A percentile compares a stretch with the other conserved stretches of the same genome.
Conservation (phyloP, 2,888 invertebrate genomes). For the Eupithecia subfuscata region DNA sequence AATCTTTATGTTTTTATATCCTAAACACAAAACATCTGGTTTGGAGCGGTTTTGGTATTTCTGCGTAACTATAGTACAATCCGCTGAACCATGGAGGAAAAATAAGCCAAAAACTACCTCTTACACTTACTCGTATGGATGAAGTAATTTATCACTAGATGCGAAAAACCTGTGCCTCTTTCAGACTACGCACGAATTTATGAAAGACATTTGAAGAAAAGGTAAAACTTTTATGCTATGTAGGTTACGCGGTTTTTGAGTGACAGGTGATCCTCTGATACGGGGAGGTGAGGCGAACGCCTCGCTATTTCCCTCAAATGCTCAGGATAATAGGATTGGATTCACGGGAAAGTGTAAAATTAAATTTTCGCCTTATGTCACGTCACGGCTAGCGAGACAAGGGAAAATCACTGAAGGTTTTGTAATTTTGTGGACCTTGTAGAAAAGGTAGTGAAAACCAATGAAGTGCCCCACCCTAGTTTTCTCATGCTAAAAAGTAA, state of each 20-base stretch:
- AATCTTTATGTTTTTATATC: not conserved
- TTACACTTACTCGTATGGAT: not conserved
- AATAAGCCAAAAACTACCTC: not conserved
- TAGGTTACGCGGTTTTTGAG: slow-evolving; percentile 4
- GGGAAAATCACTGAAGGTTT: slow-evolving; percentile 46
- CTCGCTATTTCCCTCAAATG: slow-evolving; percentile 23
- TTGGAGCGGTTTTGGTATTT: not conserved
- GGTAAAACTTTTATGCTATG: not conserved
- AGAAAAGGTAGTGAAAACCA: not conserved
- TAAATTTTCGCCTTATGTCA: slow-evolving; percentile 53
- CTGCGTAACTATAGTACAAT: not conserved
- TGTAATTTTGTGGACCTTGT: not conserved
- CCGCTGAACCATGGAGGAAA: not conserved
- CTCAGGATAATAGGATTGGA: slow-evolving; percentile 35
- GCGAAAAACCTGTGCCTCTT: not conserved
- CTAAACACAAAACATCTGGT: not conserved
- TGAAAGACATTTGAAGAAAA: slow-evolving; percentile 5
- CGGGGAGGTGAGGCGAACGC: slow-evolving; percentile 23
- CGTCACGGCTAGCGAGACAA: slow-evolving; percentile 53
- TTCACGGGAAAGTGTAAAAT: slow-evolving; percentile 47
- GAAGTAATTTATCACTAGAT: slow-evolving; percentile 8
- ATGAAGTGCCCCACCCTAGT: not conserved
- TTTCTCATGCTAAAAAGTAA: not conserved
- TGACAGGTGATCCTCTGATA: slow-evolving; percentile 21
- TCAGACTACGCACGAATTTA: not conserved